phyloP scores from a whole-genome alignment of 2,888 invertebrate genomes.

The Ichneumoninae sp. region DNA sequence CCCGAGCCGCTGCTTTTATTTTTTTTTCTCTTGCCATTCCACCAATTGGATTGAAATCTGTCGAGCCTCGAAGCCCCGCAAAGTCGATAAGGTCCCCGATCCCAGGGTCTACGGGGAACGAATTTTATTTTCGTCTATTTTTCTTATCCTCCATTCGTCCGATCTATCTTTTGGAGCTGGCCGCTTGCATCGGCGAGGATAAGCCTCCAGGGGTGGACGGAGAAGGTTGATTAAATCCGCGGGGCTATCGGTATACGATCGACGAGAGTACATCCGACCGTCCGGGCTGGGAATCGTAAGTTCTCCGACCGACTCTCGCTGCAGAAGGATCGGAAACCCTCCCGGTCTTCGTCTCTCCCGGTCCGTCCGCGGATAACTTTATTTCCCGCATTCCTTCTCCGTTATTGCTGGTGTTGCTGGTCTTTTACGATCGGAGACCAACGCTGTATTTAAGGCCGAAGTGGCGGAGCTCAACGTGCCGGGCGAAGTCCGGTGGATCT shows the following conservation, averaged over 20 bases:
- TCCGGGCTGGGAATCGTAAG: slow-evolving; percentile 40
- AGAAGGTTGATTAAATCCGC: slow-evolving; percentile 49
- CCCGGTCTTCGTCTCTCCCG: slow-evolving; percentile 10
- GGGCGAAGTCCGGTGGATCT: slow-evolving; percentile 23
- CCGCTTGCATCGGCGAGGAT: slow-evolving; percentile 38
- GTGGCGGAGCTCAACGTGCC: slow-evolving; percentile 20
- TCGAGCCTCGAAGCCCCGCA: neutral
- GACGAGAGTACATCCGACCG: slow-evolving; percentile 21
- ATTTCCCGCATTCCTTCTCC: slow-evolving; percentile 19
- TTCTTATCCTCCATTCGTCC: slow-evolving; percentile 25
- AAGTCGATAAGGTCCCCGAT: slow-evolving; percentile 39
- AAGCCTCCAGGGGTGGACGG: slow-evolving; percentile 3
- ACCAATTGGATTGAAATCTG: slow-evolving; percentile 34
- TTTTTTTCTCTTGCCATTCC: slow-evolving; percentile 14
- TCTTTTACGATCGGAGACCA: slow-evolving; percentile 67
- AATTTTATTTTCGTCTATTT: slow-evolving; percentile 33
- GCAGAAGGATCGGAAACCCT: neutral
- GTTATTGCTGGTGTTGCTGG: slow-evolving; percentile 23
- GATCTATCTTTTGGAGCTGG: slow-evolving; percentile 21
- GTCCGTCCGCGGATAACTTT: neutral
- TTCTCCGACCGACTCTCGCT: slow-evolving; percentile 34
- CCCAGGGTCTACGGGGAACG: slow-evolving; percentile 17
- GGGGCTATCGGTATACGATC: slow-evolving; percentile 51
- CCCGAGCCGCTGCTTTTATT: slow-evolving; percentile 14
- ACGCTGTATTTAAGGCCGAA: slow-evolving; percentile 57